These are phyloP conservation scores for Artemia sp. DNA, from an alignment of 2,888 invertebrate genomes.

Conservation along the genomic window DNA sequence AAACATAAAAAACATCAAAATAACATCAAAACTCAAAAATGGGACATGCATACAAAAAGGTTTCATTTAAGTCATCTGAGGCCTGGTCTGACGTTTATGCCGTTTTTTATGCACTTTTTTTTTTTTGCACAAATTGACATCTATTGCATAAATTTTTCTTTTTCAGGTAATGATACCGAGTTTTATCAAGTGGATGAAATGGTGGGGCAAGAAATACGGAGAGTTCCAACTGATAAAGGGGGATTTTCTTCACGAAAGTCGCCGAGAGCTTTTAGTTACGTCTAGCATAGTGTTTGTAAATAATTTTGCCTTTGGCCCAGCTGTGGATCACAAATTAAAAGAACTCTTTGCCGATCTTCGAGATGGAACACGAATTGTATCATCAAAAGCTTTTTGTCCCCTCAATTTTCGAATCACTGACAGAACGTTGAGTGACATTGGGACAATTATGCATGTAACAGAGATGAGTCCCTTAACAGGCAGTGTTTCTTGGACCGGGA, in stretches of 20 bases:
- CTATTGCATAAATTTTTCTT: background rate
- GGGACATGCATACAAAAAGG: too few species aligned
- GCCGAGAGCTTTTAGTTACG: constrained; percentile 80
- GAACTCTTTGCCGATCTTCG: constrained; percentile 88
- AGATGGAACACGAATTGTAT: constrained; percentile 88
- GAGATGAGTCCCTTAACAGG: constrained; percentile 88
- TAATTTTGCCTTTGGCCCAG: constrained; percentile 97
- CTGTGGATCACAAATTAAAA: constrained; percentile 89
- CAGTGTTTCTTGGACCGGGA: constrained; percentile 97
- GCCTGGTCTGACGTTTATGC: too few species aligned
- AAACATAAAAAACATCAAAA: too few species aligned
- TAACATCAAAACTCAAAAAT: too few species aligned
- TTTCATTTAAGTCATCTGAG: too few species aligned
- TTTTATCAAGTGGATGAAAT: constrained; percentile 88
- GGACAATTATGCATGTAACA: constrained; percentile 94
- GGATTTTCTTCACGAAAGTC: constrained; percentile 80
- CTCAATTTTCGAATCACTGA: constrained; percentile 95
- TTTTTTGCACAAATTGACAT: too few species aligned
- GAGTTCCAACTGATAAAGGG: constrained; percentile 82
- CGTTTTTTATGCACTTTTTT: too few species aligned
- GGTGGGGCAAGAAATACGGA: constrained; percentile 90
- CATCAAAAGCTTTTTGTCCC: constrained; percentile 97
- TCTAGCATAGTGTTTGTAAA: constrained; percentile 96
- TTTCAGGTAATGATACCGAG: constrained; percentile 64
- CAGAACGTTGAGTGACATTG: constrained; percentile 91